Evolutionary conservation across 1,140 invertebrate species (phyloP).

Genomic region (Diorhabda elongata): DNA sequence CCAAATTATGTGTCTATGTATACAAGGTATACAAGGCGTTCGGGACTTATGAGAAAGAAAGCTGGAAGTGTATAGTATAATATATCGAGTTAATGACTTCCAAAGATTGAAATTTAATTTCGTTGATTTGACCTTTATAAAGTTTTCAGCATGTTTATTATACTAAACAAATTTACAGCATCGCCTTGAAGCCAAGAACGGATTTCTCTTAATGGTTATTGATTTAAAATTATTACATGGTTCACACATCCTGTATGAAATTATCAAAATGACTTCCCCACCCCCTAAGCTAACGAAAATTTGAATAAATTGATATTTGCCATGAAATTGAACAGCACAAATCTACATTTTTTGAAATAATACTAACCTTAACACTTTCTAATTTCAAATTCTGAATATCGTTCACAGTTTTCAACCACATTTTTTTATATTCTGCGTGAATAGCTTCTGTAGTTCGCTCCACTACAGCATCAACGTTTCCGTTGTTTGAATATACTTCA

Average conservation of each 20-base stretch:
- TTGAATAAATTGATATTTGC: not conserved
- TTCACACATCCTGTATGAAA: not conserved
- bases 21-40: too few relatives aligned
- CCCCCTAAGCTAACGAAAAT: not conserved
- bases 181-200: too few relatives aligned
- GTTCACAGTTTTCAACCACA: constrained; percentile 25
- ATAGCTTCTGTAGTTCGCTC: constrained; percentile 6
- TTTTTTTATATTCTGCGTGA: constrained; percentile 9
- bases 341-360: not conserved
- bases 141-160: too few relatives aligned
- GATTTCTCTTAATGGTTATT: too few relatives aligned
- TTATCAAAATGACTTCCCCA: not conserved
- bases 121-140: too few relatives aligned
- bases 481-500: not conserved
- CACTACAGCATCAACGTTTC: not conserved
- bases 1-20: too few relatives aligned
- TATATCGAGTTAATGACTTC: too few relatives aligned
- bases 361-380: constrained; percentile 25
- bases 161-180: too few relatives aligned
- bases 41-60: too few relatives aligned
- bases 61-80: too few relatives aligned
- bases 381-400: constrained; percentile 31
- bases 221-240: not conserved
- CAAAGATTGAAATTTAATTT: too few relatives aligned
- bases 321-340: not conserved